Evolutionary conservation across 2,797 vertebrate species (phyloP), one percentile per base, ranked within the genome.

Genomic region (Xenops minutus): DNA sequence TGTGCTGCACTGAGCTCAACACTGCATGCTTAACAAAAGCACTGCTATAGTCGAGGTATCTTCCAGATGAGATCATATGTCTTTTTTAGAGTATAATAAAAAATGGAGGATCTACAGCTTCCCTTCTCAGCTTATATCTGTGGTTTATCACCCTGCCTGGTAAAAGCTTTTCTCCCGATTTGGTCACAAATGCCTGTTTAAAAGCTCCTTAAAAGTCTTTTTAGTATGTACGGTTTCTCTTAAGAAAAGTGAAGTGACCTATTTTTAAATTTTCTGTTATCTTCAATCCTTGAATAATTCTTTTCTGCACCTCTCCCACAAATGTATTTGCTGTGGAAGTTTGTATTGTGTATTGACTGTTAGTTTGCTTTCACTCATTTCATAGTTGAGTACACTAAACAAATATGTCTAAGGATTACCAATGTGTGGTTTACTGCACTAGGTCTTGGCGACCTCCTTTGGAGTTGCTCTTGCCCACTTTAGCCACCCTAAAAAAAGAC

Each of bases 101-200:
- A 94, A 71, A 52, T 34, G 18, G 61, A 93, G 68, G 32, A 77
- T 85, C 39, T 89, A 37, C 73, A 80, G 41, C 52, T 71, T 89
- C 71, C 21, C 46, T 87, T 87, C 68, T 52, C 0, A 1, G 23
- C 39, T 88, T 75, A 14, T 72, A 89, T 69, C 59, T 79, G 34
- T 85, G 61, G 68, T 94, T 91, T 93, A 71, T 82, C 92, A 39
- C 48, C 11, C 16, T 89, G 52, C 48, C 41, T 74, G 26, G 95
- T 92, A 83, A 92, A 94, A 92, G 61, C 34, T 77, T 85, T 89
- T 80, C 82, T 92, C 61, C 49, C 20, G 29, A 80, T 88, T 76
- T 77, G 43, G 61, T 83, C 52, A 43, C 39, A 63, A 62, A 11
- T 4, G 1, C 49, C 79, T 88, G 14, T 85, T 89, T 85, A 91